These are phyloP conservation scores for Eustalomyia histrio DNA, from an alignment of 2,888 invertebrate species.

Conservation along the genomic window DNA sequence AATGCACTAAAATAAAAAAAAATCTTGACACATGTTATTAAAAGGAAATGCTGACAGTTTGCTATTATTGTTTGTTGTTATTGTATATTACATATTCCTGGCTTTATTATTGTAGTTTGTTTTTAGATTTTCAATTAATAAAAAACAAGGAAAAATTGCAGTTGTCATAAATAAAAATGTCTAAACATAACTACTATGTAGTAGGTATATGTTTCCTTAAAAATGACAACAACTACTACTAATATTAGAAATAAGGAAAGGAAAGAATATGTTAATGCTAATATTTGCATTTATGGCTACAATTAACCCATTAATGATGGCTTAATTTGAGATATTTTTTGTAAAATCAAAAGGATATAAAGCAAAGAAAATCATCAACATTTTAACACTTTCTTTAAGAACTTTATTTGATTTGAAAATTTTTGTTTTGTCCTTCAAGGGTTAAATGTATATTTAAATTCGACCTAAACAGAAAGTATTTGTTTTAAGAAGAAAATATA, in stretches of 20 bases:
- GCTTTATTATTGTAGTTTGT: neutral
- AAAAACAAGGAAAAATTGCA: conserved; percentile 54
- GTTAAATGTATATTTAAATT: too few species aligned
- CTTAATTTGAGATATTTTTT: too few species aligned
- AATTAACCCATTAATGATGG: neutral
- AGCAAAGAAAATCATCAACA: too few species aligned
- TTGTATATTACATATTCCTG: neutral
- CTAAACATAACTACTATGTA: conserved; percentile 16
- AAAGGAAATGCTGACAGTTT: neutral
- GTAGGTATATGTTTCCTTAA: neutral
- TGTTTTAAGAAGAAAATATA: too few species aligned
- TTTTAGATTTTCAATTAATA: conserved; percentile 10
- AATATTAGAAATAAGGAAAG: neutral
- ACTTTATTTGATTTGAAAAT: too few species aligned
- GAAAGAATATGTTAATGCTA: neutral
- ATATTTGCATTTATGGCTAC: neutral
- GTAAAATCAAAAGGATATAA: too few species aligned
- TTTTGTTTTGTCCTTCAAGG: too few species aligned
- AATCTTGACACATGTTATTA: neutral
- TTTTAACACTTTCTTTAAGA: too few species aligned
- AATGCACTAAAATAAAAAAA: neutral
- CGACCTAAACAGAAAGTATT: too few species aligned
- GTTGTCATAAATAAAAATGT: conserved; percentile 64
- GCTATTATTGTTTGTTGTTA: neutral
- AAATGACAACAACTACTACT: neutral